Evolutionary conservation across 2,888 invertebrate species (phyloP), one percentile per base, ranked within the genome.

Genomic region (Liodrosophila aerea): DNA sequence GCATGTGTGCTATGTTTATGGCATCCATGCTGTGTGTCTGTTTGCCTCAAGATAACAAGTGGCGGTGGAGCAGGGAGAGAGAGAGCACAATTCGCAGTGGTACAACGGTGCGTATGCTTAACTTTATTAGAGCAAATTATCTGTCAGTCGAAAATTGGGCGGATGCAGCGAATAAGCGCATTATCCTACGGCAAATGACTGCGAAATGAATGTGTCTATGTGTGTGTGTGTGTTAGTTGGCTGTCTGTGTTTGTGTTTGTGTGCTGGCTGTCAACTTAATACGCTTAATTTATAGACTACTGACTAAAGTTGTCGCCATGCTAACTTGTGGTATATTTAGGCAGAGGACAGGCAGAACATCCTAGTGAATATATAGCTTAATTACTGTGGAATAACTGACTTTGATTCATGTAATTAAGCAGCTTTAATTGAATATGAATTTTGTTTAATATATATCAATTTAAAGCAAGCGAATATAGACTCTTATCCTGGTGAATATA

Each of bases 91-190:
- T 27, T 12, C 12, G 9, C 27, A 30, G 40, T 41, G n/a, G 58
- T 45, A 82, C 69, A 66, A 67, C 73, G 49, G 54, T 81, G 80
- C 84, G 86, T 83, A 70, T 85, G 77, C 56, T 81, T 66, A 66
- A 80, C 81, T 80, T 85, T 73, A 80, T 80, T 80, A 85, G 76
- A 47, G 70, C 52, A 69, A 80, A 80, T 85, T 76, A 80, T 76
- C 59, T 68, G 54, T 39, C 82, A 56, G 45, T 22, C 29, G n/a
- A 37, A 13, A 9, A 9, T 13, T 8, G 15, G 9, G 40, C 47
- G 59, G 46, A 52, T 72, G 53, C 43, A 56, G 56, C 63, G 69
- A 59, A 62, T 85, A 75, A 85, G 53, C 62, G 67, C 78, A 68
- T 75, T 72, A 22, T 22, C 22, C 22, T 22, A 22, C 22, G 22